Base-by-base conservation (phyloP, 2,888 invertebrate genomes). In the Ennomos quercinarius region DNA sequence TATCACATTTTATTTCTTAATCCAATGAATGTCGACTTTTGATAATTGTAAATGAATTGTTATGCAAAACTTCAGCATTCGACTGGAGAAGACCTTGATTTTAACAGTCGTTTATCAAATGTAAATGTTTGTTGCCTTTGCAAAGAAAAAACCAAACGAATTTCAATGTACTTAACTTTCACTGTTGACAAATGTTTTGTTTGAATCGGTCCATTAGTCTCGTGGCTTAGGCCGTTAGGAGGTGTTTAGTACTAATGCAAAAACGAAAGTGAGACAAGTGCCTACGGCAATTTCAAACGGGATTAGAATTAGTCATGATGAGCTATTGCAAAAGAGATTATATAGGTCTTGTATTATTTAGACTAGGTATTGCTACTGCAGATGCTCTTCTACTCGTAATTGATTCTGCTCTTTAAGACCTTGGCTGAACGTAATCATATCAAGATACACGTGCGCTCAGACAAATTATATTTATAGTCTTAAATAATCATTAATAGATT, bases 111-210 rank as follows among this genome's bases (percentile, higher is more conserved):
- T 27, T 17, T 27, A 27, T 6, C 27, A 27, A 27, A 27, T 0
- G 27, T 4, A 6, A 27, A 27, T 1, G 6, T 6, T 4, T 27
- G 4, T 6, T 27, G 27, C 6, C 4, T 9, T 17, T 42, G 13
- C n/a, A 17, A 17, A 9, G 17, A 38, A 35, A 56, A 13, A 12
- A 39, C 39, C 44, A 10, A 35, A 47, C 51, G 46, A 57, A 52
- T 48, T 59, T 54, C 11, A 50, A 59, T 59, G 54, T 35, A 27
- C 27, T 27, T 6, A 50, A 54, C 59, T 59, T 59, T 59, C 59
- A 59, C 59, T 49, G 54, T 41, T 59, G 41, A 59, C 54, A 54
- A 54, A 59, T 54, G 49, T 53, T 58, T 44, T 43, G 52, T 44
- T 34, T 43, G 44, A 35, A 4, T 36, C 12, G 37, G 12, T 37